These are phyloP conservation scores for Acrocyrtus sp. DNA, from an alignment of 2,888 invertebrate species.

Conservation along the genomic window DNA sequence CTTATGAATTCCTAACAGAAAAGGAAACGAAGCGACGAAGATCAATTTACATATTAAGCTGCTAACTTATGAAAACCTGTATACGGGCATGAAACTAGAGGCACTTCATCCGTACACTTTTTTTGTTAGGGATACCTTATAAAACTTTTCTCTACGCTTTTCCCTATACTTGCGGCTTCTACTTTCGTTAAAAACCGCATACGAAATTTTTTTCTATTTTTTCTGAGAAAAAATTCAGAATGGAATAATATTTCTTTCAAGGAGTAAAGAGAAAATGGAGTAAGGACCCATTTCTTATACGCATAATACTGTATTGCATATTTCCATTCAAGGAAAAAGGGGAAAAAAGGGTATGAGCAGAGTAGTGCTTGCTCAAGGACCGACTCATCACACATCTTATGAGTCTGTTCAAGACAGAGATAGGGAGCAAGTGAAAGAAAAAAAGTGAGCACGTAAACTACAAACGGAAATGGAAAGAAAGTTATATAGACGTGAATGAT, in stretches of 20 bases:
- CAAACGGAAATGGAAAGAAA: conserved; percentile 45
- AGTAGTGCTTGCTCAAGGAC: too few relatives aligned
- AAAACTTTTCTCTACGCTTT: too few relatives aligned
- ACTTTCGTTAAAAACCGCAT: too few relatives aligned
- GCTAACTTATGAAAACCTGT: too few relatives aligned
- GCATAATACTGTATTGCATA: not conserved
- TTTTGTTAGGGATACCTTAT: too few relatives aligned
- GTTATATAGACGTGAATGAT: conserved; percentile 27
- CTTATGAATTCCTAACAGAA: conserved; percentile 29
- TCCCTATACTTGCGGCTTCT: too few relatives aligned
- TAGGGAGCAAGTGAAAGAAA: not conserved
- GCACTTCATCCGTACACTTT: too few relatives aligned
- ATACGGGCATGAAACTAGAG: too few relatives aligned
- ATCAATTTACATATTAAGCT: conserved; percentile 49
- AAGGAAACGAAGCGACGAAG: conserved; percentile 44
- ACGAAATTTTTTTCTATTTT: too few relatives aligned
- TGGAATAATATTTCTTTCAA: not conserved
- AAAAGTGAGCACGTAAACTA: conserved; percentile 24
- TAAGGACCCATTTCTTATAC: not conserved
- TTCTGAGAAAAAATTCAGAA: too few relatives aligned
- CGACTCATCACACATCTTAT: too few relatives aligned
- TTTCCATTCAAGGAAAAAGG: conserved; percentile 1
- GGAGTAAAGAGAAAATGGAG: not conserved
- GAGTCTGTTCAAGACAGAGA: not conserved
- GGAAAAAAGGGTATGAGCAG: too few relatives aligned